Evolutionary conservation across 1,140 invertebrate genomes (phyloP).

Genomic region (Drosophila hydei): DNA sequence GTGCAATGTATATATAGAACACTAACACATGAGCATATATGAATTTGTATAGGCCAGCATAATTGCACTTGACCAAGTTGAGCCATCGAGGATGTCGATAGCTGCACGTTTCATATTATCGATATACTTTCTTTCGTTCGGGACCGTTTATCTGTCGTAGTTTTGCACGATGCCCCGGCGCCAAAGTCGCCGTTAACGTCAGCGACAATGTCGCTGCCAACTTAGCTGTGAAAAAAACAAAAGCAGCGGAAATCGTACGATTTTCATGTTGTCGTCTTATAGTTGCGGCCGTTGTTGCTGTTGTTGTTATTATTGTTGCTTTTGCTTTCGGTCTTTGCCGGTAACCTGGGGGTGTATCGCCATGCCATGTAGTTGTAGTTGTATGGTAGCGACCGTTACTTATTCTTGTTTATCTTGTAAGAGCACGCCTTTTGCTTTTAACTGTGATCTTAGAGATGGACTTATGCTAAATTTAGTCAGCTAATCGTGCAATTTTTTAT

Average conservation of each 20-base stretch:
- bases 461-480: not conserved
- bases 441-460: conserved; percentile 9
- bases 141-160: conserved; percentile 44
- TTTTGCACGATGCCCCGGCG: conserved; percentile 13
- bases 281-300: not conserved
- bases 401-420: conserved; percentile 4
- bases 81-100: conserved; percentile 24
- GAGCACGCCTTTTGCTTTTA: conserved; percentile 18
- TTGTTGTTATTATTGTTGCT: conserved; percentile 20
- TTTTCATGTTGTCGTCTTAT: conserved; percentile 64
- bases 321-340: conserved; percentile 36
- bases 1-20: not conserved
- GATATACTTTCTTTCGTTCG: conserved; percentile 28
- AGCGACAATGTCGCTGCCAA: conserved; percentile 23
- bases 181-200: conserved; percentile 48
- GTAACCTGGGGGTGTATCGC: conserved; percentile 52
- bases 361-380: conserved; percentile 28
- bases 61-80: conserved; percentile 16
- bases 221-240: conserved; percentile 26
- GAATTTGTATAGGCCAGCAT: not conserved
- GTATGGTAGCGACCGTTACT: conserved; percentile 34
- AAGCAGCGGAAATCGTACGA: conserved; percentile 72
- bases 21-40: not conserved
- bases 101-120: conserved; percentile 11
- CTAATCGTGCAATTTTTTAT: not conserved